phyloP scores from a whole-genome alignment of 35 echinoderm and acorn worm genomes.

The Ophioderma brevispina region DNA sequence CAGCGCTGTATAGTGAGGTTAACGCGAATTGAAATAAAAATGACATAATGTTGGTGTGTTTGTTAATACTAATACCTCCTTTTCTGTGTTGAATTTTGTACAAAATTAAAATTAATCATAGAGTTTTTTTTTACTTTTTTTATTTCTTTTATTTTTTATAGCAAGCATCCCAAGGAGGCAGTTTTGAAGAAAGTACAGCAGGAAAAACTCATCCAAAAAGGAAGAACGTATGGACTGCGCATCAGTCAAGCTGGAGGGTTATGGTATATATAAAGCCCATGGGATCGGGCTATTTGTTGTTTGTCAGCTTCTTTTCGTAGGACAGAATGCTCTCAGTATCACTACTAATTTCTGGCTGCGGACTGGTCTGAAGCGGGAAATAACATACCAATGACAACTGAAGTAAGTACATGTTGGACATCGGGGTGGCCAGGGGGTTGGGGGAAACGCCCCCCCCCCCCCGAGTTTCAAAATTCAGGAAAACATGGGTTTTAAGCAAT shows the following conservation, averaged over 20 bases:
- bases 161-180: slow-evolving; percentile 8
- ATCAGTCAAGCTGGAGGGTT: slow-evolving; percentile 74
- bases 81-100: not conserved
- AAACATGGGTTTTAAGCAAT: no score
- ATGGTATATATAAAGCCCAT: slow-evolving; percentile 71
- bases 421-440: no score
- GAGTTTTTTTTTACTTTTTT: not conserved
- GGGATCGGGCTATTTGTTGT: slow-evolving; percentile 35
- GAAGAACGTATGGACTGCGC: slow-evolving; percentile 80
- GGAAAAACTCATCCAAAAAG: slow-evolving; percentile 61
- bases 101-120: no score
- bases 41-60: no score
- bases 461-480: no score
- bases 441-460: no score
- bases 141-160: not conserved
- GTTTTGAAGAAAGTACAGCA: slow-evolving; percentile 50
- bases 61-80: no score
- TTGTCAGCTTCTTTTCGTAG: slow-evolving; percentile 27
- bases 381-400: slow-evolving; percentile 2
- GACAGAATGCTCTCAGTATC: slow-evolving; percentile 40
- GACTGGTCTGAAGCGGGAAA: slow-evolving; percentile 86
- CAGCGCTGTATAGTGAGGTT: no score
- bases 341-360: slow-evolving; percentile 88
- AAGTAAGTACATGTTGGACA: no score
- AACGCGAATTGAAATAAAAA: no score